These are phyloP conservation scores for Pseudoatta argentina DNA, from an alignment of 1,140 invertebrate species.

Conservation along the genomic window DNA sequence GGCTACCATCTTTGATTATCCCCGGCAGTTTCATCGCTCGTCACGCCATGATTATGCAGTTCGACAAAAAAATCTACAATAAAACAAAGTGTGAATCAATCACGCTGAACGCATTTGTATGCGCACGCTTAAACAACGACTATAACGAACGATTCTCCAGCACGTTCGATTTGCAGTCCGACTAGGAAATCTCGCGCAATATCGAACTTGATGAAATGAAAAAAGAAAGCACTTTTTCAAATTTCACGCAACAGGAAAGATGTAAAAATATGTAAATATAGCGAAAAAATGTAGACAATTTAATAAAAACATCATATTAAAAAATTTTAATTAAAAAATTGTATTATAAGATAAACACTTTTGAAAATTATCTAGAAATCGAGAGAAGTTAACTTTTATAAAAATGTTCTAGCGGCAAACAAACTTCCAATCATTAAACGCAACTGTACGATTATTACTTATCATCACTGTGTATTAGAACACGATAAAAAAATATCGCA, in stretches of 20 bases:
- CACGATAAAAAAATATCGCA: slow-evolving; percentile 32
- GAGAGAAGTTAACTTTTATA: background rate
- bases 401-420: background rate
- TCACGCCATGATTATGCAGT: slow-evolving; percentile 1
- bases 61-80: background rate
- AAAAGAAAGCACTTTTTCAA: background rate
- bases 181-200: background rate
- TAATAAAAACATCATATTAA: background rate
- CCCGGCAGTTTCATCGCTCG: background rate
- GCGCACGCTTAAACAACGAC: background rate
- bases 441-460: background rate
- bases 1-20: background rate
- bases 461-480: background rate
- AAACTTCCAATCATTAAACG: background rate
- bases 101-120: background rate
- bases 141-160: slow-evolving; percentile 4
- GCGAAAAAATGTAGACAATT: background rate
- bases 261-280: background rate
- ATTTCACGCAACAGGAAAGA: background rate
- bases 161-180: background rate
- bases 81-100: slow-evolving; percentile 7
- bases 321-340: background rate
- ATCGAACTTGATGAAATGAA: background rate
- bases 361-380: background rate
- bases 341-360: background rate